Evolutionary conservation across 2,888 invertebrate species (phyloP).

Genomic region (Aphidoletes aphidimyza): DNA sequence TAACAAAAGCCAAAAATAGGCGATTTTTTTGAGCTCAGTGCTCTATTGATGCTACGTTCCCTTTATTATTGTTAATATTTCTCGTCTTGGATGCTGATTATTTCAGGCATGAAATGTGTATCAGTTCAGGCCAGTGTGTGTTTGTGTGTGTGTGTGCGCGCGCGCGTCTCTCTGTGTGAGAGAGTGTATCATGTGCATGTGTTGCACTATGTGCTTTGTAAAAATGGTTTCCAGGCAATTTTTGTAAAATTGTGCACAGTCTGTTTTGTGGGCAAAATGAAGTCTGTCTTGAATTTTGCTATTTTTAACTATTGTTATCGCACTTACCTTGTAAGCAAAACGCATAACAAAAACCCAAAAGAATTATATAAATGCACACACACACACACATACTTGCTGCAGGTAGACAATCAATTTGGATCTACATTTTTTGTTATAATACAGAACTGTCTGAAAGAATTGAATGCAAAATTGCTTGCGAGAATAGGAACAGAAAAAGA

Average conservation of each 20-base stretch:
- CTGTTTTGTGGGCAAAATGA: not conserved
- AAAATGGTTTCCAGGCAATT: not conserved
- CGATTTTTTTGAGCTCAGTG: constrained; percentile 15
- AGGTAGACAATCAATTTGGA: not conserved
- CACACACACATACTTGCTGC: no score
- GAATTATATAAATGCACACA: constrained; percentile 6
- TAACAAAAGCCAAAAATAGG: not conserved
- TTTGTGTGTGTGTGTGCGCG: not conserved
- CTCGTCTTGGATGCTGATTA: not conserved
- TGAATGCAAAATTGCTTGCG: not conserved
- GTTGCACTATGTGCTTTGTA: no score
- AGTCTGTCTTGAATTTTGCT: not conserved
- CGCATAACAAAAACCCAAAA: not conserved
- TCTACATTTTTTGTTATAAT: no score
- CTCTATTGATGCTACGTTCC: not conserved
- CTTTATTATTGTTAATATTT: not conserved
- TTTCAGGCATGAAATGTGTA: not conserved
- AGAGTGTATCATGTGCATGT: no score
- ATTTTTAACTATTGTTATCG: not conserved
- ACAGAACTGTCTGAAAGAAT: not conserved
- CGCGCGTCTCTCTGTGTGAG: no score
- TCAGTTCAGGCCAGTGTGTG: not conserved
- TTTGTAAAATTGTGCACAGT: constrained; percentile 30
- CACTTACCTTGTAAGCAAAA: not conserved
- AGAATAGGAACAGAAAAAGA: not conserved